Evolutionary conservation across 1,140 invertebrate species (phyloP).

Genomic region (Cylas formicarius): DNA sequence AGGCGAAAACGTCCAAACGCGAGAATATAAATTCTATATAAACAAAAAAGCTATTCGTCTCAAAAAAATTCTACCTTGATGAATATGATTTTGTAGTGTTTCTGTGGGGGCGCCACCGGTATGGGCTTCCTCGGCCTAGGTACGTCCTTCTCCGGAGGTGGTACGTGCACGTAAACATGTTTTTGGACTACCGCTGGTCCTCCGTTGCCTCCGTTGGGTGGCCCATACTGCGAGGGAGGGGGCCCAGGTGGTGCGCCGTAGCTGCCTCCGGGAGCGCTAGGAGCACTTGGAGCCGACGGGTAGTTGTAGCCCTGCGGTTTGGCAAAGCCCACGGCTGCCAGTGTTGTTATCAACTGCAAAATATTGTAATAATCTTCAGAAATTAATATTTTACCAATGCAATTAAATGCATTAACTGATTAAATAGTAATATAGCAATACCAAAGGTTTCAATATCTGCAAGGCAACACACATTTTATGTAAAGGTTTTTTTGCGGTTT

Average conservation of each 20-base stretch:
- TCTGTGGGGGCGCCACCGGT: conserved; percentile 56
- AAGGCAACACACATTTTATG: too few species aligned
- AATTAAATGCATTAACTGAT: too few species aligned
- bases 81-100: conserved; percentile 85
- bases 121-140: conserved; percentile 50
- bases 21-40: too few species aligned
- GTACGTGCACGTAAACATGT: conserved; percentile 67
- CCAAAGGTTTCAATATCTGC: too few species aligned
- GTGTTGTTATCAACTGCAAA: conserved; percentile 23
- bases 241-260: conserved; percentile 15
- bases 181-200: conserved; percentile 51
- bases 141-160: conserved; percentile 66
- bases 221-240: conserved; percentile 24
- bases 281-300: conserved; percentile 25
- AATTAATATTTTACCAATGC: conserved; percentile 1
- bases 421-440: too few species aligned
- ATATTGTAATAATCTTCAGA: too few species aligned
- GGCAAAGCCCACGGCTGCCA: conserved; percentile 22
- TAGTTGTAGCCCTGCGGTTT: conserved; percentile 28
- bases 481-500: too few species aligned
- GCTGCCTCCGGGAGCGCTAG: conserved; percentile 15
- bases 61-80: conserved; percentile 57
- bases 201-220: too few species aligned
- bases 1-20: too few species aligned
- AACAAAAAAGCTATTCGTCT: too few species aligned